Conservation (phyloP, 2,888 invertebrate species). For the Choristoneura rosaceana region DNA sequence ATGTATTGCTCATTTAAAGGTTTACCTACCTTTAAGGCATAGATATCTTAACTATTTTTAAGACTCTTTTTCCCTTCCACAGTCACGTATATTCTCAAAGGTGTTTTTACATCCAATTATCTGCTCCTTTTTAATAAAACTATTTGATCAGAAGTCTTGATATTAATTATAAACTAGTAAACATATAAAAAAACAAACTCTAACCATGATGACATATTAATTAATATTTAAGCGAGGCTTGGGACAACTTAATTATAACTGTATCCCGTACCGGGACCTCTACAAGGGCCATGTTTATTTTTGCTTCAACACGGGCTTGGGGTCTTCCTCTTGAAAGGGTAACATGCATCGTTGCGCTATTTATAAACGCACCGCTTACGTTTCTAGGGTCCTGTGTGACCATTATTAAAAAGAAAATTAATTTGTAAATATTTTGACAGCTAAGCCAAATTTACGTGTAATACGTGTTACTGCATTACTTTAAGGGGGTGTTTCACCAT, state of each 20-base stretch:
- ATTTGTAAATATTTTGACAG: too few species aligned
- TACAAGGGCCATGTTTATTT: conserved; percentile 45
- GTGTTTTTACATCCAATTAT: background rate
- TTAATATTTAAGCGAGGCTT: background rate
- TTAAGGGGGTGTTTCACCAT: too few species aligned
- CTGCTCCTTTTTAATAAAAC: background rate
- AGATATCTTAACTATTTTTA: too few species aligned
- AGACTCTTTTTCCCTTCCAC: background rate
- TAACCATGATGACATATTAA: conserved; percentile 5
- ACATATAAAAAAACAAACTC: background rate
- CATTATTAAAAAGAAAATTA: background rate
- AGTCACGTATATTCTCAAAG: background rate
- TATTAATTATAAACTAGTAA: background rate
- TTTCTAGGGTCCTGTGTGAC: conserved; percentile 50
- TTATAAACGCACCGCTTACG: conserved; percentile 72
- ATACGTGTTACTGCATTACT: too few species aligned
- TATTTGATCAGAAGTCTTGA: background rate
- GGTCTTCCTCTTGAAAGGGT: conserved; percentile 67
- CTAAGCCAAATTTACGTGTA: too few species aligned
- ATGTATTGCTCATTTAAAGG: too few species aligned
- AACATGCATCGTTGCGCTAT: conserved; percentile 76
- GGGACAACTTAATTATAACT: conserved; percentile 34
- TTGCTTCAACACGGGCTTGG: conserved; percentile 50
- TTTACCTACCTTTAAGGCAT: too few species aligned
- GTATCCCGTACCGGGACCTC: conserved; percentile 32